Conservation (phyloP, 92 coral and sea anemone species). For the Porites evermanni region DNA sequence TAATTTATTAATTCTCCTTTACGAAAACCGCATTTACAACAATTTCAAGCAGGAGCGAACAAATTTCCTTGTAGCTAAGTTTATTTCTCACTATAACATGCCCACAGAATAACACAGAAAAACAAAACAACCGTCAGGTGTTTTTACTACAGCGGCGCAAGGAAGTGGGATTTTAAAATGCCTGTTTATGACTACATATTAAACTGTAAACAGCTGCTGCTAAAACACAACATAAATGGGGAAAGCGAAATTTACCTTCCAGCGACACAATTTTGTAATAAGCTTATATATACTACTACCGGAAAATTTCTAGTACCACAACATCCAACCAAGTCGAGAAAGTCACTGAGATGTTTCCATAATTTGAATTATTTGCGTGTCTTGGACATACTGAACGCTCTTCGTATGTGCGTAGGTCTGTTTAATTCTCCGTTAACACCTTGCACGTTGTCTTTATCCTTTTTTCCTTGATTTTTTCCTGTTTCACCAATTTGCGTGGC, state of each 20-base stretch:
- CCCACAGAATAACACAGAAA: background rate
- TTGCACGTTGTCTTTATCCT: slow-evolving; percentile 54
- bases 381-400: slow-evolving; percentile 79
- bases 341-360: background rate
- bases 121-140: slow-evolving; percentile 11
- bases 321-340: background rate
- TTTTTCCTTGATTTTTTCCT: slow-evolving; percentile 55
- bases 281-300: background rate
- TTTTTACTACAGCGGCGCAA: slow-evolving; percentile 9
- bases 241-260: slow-evolving; percentile 4
- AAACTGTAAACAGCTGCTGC: slow-evolving; percentile 20
- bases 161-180: slow-evolving; percentile 11
- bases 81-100: background rate
- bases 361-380: slow-evolving; percentile 29
- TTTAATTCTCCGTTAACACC: slow-evolving; percentile 72
- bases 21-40: slow-evolving; percentile 20
- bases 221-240: slow-evolving; percentile 20
- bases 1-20: slow-evolving; percentile 2
- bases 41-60: slow-evolving; percentile 1
- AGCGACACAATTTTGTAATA: background rate
- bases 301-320: background rate
- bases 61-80: background rate
- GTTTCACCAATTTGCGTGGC: slow-evolving; percentile 76
- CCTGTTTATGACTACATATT: slow-evolving; percentile 31
- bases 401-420: slow-evolving; percentile 61